phyloP scores from a whole-genome alignment of 2,797 vertebrate genomes.

The Petrocephalus schoutedeni region DNA sequence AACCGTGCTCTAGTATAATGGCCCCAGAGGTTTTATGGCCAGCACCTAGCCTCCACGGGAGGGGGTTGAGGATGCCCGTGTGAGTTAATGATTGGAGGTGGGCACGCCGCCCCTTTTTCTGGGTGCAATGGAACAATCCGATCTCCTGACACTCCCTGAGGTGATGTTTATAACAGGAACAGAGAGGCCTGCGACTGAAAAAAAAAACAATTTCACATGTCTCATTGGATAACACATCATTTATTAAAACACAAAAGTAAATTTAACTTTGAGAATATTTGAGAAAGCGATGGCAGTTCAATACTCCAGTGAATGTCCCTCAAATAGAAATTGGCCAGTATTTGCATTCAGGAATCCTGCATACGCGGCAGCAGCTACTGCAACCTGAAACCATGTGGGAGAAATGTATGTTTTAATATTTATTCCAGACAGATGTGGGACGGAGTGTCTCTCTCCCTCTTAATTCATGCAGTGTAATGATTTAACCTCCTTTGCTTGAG shows the following conservation, averaged over 20 bases:
- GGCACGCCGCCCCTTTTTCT: background rate
- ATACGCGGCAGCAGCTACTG: background rate
- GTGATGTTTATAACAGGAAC: slow-evolving; percentile 25
- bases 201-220: background rate
- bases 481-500: background rate
- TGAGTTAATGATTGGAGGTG: background rate
- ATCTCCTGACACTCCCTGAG: slow-evolving; percentile 3
- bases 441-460: background rate
- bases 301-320: background rate
- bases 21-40: background rate
- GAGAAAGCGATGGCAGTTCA: background rate
- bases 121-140: background rate
- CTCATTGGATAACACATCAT: background rate
- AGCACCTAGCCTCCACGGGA: background rate
- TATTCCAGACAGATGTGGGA: slow-evolving; percentile 36
- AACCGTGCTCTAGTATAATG: background rate
- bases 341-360: background rate
- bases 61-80: background rate
- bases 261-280: background rate
- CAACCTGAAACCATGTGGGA: slow-evolving; percentile 4
- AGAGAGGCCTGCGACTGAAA: slow-evolving; percentile 12
- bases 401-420: slow-evolving; percentile 30
- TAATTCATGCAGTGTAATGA: slow-evolving; percentile 40
- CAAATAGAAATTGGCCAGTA: background rate
- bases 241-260: background rate